A percentile compares a stretch with the other conserved stretches of the same genome.
phyloP scores from a whole-genome alignment of 2,888 invertebrate genomes.

The Agrochola lychnidis region DNA sequence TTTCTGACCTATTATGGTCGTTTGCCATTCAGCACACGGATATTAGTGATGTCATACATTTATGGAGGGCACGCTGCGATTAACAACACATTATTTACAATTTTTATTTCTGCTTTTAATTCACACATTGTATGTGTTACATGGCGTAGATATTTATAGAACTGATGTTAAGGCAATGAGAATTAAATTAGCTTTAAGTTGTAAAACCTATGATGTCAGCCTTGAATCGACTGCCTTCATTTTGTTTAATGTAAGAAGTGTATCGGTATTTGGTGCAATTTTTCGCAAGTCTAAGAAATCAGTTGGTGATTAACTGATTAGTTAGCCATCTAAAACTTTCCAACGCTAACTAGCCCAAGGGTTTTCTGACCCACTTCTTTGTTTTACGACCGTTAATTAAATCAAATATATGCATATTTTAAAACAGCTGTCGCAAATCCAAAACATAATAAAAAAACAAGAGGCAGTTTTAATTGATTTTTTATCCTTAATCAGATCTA shows the following conservation, averaged over 20 bases:
- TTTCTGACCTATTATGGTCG: slow-evolving; percentile 53
- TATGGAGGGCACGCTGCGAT: slow-evolving; percentile 37
- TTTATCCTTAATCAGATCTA: slow-evolving; percentile 16
- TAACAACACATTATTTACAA: slow-evolving; percentile 36
- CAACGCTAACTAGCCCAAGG: not conserved
- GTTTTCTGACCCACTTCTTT: slow-evolving; percentile 19
- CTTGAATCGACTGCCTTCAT: not conserved
- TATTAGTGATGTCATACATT: slow-evolving; percentile 58
- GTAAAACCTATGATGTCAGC: slow-evolving; percentile 22
- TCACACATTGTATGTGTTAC: slow-evolving; percentile 15
- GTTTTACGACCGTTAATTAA: slow-evolving; percentile 2
- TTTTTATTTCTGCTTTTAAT: slow-evolving; percentile 42
- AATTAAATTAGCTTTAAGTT: slow-evolving; percentile 25
- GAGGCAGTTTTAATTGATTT: not conserved
- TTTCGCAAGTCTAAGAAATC: not conserved
- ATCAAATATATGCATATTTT: not conserved
- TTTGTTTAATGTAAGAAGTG: not conserved
- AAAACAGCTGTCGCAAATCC: not conserved
- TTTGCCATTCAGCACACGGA: slow-evolving; percentile 61
- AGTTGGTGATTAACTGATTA: not conserved
- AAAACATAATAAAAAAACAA: slow-evolving; percentile 28
- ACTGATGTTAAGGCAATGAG: slow-evolving; percentile 44
- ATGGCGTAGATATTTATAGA: slow-evolving; percentile 46
- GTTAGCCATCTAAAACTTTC: not conserved
- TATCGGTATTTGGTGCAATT: not conserved